Evolutionary conservation across 30 jellyfish, hydroid and myxozoan genomes (phyloP), one percentile per base, ranked within the genome.

Genomic region (Catostylus mosaicus): DNA sequence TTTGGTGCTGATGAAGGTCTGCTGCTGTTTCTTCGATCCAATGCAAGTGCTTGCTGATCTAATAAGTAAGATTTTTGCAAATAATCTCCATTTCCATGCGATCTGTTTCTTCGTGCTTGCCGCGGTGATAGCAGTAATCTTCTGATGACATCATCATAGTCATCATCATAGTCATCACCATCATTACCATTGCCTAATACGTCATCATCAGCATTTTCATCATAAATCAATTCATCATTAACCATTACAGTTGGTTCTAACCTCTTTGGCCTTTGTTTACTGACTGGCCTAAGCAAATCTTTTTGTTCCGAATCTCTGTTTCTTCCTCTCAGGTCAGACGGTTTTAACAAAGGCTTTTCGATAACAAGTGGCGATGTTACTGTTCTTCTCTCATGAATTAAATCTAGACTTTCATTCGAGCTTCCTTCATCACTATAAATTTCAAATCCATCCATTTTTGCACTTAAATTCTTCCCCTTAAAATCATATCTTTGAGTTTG

Each of bases 251-350:
- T 59, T 3, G 12, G 71, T 7, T 24, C 71, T 59, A 27, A 18
- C 24, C 24, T 26, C 37, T 26, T 20, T 18, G n/a, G 71, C 26
- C 38, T 23, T 18, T 59, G 12, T 23, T 68, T 37, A 1, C 40
- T n/a, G 2, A 20, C 10, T 35, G 60, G 36, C 64, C 29, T 45
- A 68, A 3, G 8, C 43, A 68, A 68, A 10, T 68, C 19, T 20
- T 36, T 68, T 27, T 68, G 38, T 68, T 24, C 30, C n/a, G 60
- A 18, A 37, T 35, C 36, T 35, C 64, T 36, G 6, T 68, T 26
- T 33, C 60, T 23, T 31, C 36, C 59, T 59, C 64, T 27, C 4
- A 48, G 9, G 8, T 74, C 85, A 52, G 85, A 74, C 27, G 85
- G 75, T 29, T 75, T 50, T 18, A 74, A 31, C 52, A 32, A 10